Conservation (phyloP, 2,888 invertebrate species). For the Drosophila fulvimacula region DNA sequence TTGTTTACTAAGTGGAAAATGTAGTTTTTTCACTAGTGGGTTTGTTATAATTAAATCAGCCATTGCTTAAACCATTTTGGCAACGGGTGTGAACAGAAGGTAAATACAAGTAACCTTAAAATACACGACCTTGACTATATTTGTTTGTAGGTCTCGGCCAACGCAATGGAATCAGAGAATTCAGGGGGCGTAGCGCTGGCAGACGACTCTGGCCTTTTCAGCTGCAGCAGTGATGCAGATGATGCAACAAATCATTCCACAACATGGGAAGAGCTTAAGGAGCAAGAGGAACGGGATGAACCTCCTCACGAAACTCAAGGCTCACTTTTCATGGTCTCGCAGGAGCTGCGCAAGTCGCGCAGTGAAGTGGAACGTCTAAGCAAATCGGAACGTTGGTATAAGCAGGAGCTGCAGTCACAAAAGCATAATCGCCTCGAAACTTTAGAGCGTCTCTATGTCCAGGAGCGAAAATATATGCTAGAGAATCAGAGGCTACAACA, state of each 20-base stretch:
- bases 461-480: conserved; percentile 82
- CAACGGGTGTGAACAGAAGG: not conserved
- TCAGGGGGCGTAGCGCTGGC: conserved; percentile 41
- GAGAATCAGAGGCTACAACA: conserved; percentile 82
- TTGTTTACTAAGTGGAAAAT: conserved; percentile 65
- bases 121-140: not conserved
- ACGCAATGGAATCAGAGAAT: conserved; percentile 54
- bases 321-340: conserved; percentile 69
- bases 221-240: conserved; percentile 64
- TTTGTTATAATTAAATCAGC: not conserved
- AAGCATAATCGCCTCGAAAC: conserved; percentile 80
- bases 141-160: conserved; percentile 20
- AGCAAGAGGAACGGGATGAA: not conserved
- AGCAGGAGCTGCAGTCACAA: conserved; percentile 80
- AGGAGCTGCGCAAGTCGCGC: conserved; percentile 77
- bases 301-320: conserved; percentile 42
- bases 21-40: conserved; percentile 33
- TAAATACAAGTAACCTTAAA: conserved; percentile 7
- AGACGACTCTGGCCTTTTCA: conserved; percentile 74
- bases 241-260: conserved; percentile 27
- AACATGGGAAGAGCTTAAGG: not conserved
- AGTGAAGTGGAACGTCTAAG: conserved; percentile 82
- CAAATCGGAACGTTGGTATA: conserved; percentile 84
- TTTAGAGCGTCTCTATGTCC: conserved; percentile 82
- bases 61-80: conserved; percentile 13